Evolutionary conservation across 1,140 invertebrate species (phyloP).

Genomic region (Aphis craccivora): DNA sequence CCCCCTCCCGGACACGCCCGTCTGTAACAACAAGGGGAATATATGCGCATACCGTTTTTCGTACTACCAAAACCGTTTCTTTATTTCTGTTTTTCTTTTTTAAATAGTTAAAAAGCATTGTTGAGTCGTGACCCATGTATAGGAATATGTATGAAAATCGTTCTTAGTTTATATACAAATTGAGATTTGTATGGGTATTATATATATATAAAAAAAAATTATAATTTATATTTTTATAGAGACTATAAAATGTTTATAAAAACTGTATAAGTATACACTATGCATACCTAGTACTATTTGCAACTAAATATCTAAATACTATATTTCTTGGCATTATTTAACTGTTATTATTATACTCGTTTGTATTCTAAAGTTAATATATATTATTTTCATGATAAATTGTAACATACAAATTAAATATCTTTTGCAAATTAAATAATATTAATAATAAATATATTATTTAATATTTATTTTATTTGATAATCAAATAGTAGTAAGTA

Average conservation of each 20-base stretch:
- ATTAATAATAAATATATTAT: too few relatives aligned
- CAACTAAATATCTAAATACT: not conserved
- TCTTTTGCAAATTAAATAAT: not conserved
- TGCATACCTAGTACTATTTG: not conserved
- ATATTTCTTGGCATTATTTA: not conserved
- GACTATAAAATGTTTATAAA: not conserved
- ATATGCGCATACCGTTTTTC: constrained; percentile 12
- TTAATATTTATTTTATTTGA: too few relatives aligned
- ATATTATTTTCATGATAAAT: too few relatives aligned
- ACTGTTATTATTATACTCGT: not conserved
- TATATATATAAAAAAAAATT: not conserved
- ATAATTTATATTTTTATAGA: not conserved
- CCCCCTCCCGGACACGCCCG: not conserved
- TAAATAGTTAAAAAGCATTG: not conserved
- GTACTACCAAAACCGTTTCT: not conserved
- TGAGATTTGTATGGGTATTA: not conserved
- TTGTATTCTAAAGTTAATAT: not conserved
- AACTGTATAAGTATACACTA: not conserved
- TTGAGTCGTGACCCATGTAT: not conserved
- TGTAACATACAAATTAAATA: not conserved
- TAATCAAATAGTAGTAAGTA: not conserved
- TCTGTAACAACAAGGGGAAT: not conserved
- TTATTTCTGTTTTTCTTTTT: not conserved
- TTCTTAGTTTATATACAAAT: not conserved
- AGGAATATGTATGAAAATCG: not conserved